Conservation (phyloP, 1,140 invertebrate genomes). For the Thaumetopoea pityocampa region DNA sequence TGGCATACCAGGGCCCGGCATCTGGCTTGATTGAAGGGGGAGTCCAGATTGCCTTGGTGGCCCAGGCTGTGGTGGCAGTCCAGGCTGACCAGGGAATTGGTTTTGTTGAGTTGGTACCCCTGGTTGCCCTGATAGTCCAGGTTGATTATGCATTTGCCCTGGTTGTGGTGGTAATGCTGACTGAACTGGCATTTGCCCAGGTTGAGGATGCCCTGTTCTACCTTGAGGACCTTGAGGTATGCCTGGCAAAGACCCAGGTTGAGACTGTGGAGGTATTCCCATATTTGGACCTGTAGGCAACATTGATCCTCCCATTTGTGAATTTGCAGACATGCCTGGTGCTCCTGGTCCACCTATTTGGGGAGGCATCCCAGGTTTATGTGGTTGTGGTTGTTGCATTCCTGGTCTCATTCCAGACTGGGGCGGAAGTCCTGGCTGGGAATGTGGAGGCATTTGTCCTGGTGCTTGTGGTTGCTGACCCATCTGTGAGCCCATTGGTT, state of each 20-base stretch:
- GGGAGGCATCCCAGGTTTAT: slow-evolving; percentile 27
- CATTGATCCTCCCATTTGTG: slow-evolving; percentile 3
- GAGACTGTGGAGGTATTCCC: slow-evolving; percentile 25
- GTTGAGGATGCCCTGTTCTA: slow-evolving; percentile 24
- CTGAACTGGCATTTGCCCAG: slow-evolving; percentile 16
- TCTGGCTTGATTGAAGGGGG: slow-evolving; percentile 33
- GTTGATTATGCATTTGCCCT: slow-evolving; percentile 21
- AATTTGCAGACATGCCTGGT: slow-evolving; percentile 21
- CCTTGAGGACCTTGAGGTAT: slow-evolving; percentile 3
- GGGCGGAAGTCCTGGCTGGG: slow-evolving; percentile 26
- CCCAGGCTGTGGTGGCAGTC: slow-evolving; percentile 20
- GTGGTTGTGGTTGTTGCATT: slow-evolving; percentile 18
- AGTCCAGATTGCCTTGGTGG: slow-evolving; percentile 36
- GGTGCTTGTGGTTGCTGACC: slow-evolving; percentile 29
- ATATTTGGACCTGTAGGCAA: slow-evolving; percentile 6
- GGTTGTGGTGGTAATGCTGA: slow-evolving; percentile 19
- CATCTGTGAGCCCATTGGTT: slow-evolving; percentile 21
- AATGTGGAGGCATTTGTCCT: slow-evolving; percentile 27
- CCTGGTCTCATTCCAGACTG: slow-evolving; percentile 25
- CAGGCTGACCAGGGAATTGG: slow-evolving; percentile 19
- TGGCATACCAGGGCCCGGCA: slow-evolving; percentile 23
- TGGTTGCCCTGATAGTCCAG: slow-evolving; percentile 24
- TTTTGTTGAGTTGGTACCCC: slow-evolving; percentile 27
- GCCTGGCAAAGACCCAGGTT: slow-evolving; percentile 24
- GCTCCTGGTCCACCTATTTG: slow-evolving; percentile 8